Conservation (phyloP, 2,888 invertebrate genomes). For the Chrysolina americana region DNA sequence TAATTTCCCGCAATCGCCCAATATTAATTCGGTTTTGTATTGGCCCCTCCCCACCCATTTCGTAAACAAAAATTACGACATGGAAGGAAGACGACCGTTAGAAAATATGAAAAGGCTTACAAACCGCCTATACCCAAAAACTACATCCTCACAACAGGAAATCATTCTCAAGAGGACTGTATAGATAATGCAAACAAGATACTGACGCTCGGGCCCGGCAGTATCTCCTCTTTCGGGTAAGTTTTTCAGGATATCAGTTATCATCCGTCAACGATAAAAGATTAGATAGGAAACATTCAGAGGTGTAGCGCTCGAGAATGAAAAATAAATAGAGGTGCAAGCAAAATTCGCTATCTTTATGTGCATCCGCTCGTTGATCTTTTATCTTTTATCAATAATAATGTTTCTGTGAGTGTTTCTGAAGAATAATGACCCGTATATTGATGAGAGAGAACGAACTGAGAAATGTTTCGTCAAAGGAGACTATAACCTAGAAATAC, state of each 20-base stretch:
- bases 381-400: too few relatives aligned
- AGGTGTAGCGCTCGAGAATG: conserved; percentile 30
- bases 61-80: conserved; percentile 57
- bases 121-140: conserved; percentile 87
- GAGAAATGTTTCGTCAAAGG: too few relatives aligned
- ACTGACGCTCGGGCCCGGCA: conserved; percentile 77
- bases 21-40: conserved; percentile 53
- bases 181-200: conserved; percentile 87
- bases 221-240: conserved; percentile 83
- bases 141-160: conserved; percentile 80
- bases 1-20: not conserved
- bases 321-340: conserved; percentile 26
- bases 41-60: conserved; percentile 43
- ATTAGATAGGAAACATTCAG: not conserved
- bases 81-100: conserved; percentile 91
- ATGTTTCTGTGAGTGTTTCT: too few relatives aligned
- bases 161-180: conserved; percentile 85
- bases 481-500: too few relatives aligned
- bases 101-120: conserved; percentile 91
- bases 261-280: conserved; percentile 28
- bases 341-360: not conserved
- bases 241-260: conserved; percentile 51
- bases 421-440: not conserved
- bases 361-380: too few relatives aligned
- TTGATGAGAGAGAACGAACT: too few relatives aligned